These are phyloP conservation scores for Passer montanus DNA, from an alignment of 2,113 vertebrate genomes.

Conservation along the genomic window DNA sequence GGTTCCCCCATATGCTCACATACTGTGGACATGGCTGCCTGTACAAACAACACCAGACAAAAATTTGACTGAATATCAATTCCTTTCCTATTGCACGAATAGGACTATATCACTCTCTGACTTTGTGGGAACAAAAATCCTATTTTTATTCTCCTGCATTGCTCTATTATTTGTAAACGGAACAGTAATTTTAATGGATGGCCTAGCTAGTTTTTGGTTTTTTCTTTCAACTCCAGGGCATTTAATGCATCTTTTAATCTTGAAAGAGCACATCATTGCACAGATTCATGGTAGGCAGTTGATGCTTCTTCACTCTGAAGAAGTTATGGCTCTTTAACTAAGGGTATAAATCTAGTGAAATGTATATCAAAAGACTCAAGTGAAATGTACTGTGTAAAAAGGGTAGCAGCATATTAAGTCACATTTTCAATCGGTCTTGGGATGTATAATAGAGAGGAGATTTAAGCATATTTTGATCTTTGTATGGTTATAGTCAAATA, in stretches of 20 bases:
- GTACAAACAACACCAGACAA: neutral
- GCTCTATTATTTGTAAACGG: neutral
- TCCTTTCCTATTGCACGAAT: neutral
- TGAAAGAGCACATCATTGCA: neutral
- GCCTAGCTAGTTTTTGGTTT: neutral
- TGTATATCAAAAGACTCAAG: neutral
- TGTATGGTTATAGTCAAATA: neutral
- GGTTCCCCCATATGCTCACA: neutral
- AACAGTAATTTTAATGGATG: neutral
- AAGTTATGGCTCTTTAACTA: neutral
- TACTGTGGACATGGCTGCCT: neutral
- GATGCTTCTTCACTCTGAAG: neutral
- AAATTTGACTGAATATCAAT: neutral
- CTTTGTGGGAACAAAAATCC: neutral
- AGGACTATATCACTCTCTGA: neutral
- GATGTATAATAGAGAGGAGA: neutral
- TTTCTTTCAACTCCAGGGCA: neutral
- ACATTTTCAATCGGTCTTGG: neutral
- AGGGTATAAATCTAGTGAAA: neutral
- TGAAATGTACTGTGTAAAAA: slow-evolving; percentile 5
- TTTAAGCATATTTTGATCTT: neutral
- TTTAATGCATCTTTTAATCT: neutral
- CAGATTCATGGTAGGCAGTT: neutral
- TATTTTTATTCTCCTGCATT: neutral
- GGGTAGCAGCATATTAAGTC: neutral